Evolutionary conservation across 2,797 vertebrate species (phyloP).

Genomic region (Chlorospingus semifuscus): DNA sequence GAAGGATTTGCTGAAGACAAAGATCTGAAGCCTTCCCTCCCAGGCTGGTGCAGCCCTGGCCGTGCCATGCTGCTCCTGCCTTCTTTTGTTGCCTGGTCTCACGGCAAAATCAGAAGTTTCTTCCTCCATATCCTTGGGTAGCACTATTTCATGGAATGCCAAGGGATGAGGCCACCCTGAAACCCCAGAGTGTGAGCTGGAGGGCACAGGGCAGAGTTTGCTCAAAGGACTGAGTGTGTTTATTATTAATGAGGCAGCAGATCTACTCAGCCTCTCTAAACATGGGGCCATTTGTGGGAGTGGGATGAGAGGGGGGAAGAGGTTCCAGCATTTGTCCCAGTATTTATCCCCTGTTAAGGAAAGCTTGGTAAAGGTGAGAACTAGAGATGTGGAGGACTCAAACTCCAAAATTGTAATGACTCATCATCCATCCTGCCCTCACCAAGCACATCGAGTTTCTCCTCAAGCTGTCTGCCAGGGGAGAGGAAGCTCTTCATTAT

Average conservation of each 20-base stretch:
- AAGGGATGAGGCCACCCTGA: background rate
- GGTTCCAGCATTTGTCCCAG: background rate
- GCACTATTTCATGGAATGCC: background rate
- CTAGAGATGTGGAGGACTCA: background rate
- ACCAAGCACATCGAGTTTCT: background rate
- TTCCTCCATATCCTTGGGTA: background rate
- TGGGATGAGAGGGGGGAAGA: background rate
- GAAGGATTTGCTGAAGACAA: background rate
- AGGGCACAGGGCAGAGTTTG: background rate
- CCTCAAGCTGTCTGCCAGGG: background rate
- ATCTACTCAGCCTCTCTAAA: background rate
- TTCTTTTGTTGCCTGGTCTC: background rate
- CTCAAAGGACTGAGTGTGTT: background rate
- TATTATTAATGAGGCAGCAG: background rate
- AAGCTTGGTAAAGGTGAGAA: background rate
- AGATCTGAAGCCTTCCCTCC: background rate
- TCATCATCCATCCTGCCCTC: background rate
- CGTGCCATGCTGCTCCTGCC: fast-evolving
- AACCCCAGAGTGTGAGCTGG: background rate
- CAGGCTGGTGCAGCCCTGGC: background rate
- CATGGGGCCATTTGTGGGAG: fast-evolving
- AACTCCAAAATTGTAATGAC: background rate
- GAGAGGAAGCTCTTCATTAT: slow-evolving; percentile 4
- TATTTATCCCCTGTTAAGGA: fast-evolving
- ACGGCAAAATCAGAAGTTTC: background rate